Evolutionary conservation across 2,888 invertebrate species (phyloP), one percentile per base, ranked within the genome.

Genomic region (Rhingia campestris): DNA sequence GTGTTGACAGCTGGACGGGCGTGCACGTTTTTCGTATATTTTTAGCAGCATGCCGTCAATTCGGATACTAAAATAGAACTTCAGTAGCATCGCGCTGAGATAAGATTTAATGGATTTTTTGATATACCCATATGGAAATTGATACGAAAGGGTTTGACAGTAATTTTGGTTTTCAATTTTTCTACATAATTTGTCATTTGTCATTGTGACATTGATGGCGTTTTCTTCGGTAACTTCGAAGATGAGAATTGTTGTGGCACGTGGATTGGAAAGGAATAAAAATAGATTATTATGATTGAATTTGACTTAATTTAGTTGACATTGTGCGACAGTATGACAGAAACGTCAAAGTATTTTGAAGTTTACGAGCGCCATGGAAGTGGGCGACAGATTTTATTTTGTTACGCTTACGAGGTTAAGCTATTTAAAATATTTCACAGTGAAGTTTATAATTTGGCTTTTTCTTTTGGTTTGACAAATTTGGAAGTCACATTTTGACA

Each of bases 21-120:
- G 4, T 74, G 69, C 64, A 70, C 69, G 76, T 76, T 81, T 81
- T 49, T 39, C 45, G 64, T 51, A 5, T 82, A 82, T 82, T 82
- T 82, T 74, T 82, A 74, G 77, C 61, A 33, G 37, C 45, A 14
- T 53, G 47, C 35, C 43, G 53, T 79, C 73, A 59, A 72, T 61
- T 72, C 63, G 64, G 69, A 53, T 79, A 79, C 79, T 53, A 39
- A 82, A 82, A 82, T 82, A 82, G 79, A 82, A 69, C 45, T 53
- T 12, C 64, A 67, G 33, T 49, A 66, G 22, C 22, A 22, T 22
- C 22, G 22, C 22, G 22, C 22, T 22, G 22, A 22, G 66, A 56
- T 49, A 59, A 70, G 51, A 72, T 81, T 70, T 69, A 81, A 81
- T 72, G 76, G 66, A 53, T 56, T 30, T 37, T 7, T 51, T 14